Evolutionary conservation across 2,888 invertebrate species (phyloP).

Genomic region (Saturnia japonica): DNA sequence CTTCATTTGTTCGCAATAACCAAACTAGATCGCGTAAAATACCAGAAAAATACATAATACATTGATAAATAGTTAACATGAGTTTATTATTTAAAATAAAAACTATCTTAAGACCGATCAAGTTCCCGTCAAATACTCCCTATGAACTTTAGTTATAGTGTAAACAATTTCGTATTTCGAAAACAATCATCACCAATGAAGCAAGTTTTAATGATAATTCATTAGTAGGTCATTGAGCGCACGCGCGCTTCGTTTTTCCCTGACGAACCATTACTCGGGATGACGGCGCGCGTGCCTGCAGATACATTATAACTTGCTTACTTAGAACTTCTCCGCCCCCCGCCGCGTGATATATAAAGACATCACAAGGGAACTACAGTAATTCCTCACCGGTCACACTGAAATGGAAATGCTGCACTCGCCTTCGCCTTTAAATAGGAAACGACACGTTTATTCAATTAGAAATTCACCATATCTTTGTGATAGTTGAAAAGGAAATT

Average conservation of each 20-base stretch:
- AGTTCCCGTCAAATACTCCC: too few species aligned
- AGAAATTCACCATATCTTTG: conserved; percentile 83
- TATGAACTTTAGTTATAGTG: background rate
- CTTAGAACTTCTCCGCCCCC: conserved; percentile 41
- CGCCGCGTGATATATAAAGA: conserved; percentile 32
- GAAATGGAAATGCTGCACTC: conserved; percentile 67
- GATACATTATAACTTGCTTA: conserved; percentile 45
- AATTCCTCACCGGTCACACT: conserved; percentile 56
- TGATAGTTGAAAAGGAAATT: conserved; percentile 82
- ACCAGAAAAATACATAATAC: too few species aligned
- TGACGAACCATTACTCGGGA: conserved; percentile 74
- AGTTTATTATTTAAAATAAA: too few species aligned
- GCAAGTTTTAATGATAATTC: conserved; percentile 68
- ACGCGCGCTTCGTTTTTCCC: conserved; percentile 52
- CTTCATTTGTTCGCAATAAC: too few species aligned
- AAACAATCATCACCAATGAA: conserved; percentile 68
- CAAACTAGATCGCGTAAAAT: too few species aligned
- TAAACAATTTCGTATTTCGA: conserved; percentile 36
- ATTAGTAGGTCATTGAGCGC: conserved; percentile 74
- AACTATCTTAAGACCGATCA: too few species aligned
- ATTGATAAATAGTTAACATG: too few species aligned
- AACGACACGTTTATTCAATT: conserved; percentile 83
- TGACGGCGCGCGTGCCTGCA: conserved; percentile 76
- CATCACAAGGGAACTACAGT: conserved; percentile 40
- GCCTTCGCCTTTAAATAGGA: conserved; percentile 81